Evolutionary conservation across 2,888 invertebrate species (phyloP).

Genomic region (Andricus curvator): DNA sequence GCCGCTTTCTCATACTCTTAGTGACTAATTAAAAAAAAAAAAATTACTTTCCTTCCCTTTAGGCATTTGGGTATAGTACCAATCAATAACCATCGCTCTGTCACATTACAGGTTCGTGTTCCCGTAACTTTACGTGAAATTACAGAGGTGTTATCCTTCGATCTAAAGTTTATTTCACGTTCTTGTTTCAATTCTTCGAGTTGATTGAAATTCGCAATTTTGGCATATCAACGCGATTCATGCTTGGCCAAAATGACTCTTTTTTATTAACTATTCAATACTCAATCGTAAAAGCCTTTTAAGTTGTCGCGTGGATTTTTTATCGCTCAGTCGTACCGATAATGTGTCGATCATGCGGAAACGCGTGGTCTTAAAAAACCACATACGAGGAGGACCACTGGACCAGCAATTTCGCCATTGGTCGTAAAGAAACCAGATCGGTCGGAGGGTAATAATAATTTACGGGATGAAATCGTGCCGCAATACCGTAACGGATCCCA

Average conservation of each 20-base stretch:
- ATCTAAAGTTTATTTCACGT: neutral
- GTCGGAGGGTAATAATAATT: conserved; percentile 39
- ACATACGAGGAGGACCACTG: conserved; percentile 17
- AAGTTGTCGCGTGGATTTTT: conserved; percentile 37
- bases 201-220: conserved; percentile 12
- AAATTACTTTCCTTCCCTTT: neutral
- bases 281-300: conserved; percentile 40
- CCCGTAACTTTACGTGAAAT: neutral
- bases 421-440: conserved; percentile 40
- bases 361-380: conserved; percentile 19
- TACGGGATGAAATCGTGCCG: conserved; percentile 37
- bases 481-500: conserved; percentile 30
- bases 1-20: conserved; percentile 1
- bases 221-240: neutral
- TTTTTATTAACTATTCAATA: conserved; percentile 43
- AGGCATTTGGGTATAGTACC: neutral
- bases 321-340: conserved; percentile 17
- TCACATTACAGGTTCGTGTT: neutral
- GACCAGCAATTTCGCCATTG: conserved; percentile 25
- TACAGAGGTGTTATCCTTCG: neutral
- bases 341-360: conserved; percentile 37
- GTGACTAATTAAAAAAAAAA: neutral
- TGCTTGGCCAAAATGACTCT: neutral
- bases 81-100: conserved; percentile 1
- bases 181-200: neutral